Evolutionary conservation across 2,113 vertebrate genomes (phyloP), one percentile per base, ranked within the genome.

Genomic region (Rhabdornis inornatus): DNA sequence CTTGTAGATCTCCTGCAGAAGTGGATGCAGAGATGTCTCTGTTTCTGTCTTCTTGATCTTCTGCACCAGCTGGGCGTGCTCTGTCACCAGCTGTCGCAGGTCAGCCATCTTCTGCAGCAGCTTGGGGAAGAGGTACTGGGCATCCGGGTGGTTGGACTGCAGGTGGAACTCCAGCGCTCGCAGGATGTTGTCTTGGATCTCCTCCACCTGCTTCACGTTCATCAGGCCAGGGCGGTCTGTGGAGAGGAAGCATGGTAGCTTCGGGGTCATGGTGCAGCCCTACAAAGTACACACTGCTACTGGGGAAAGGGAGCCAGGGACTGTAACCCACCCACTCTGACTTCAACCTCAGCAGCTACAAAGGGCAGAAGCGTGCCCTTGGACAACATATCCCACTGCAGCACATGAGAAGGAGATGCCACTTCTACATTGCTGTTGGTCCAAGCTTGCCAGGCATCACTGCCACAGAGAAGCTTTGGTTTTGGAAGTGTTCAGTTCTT

Each of bases 31-130:
- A 44, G 99, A 99, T 37, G 99, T 99, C 94, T 99, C 99, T 0
- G 99, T 98, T 97, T 99, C 99, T 0, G 99, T 99, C 97, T 99
- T 99, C 97, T 99, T 99, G 94, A 99, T 99, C 97, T 99, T 99
- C 97, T 99, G 99, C 97, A 99, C 99, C 83, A 99, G 98, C 97
- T 99, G 99, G 74, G 98, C 99, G 0, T 99, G 99, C 96, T 99
- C 99, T 0, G 99, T 99, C 96, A 99, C 99, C 95, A 99, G 98
- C 97, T 99, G 99, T 90, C 99, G 98, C 86, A 99, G 98, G 98
- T 99, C 99, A 2, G 99, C 99, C 99, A 99, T 99, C 98, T 99
- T 99, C 98, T 99, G 99, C 97, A 99, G 98, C 97, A 99, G 98
- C 97, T 99, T 99, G 94, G 99, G 99, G 97, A 99, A 99, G 97